Evolutionary conservation across 2,113 vertebrate species (phyloP).

Genomic region (Burhinus oedicnemus): DNA sequence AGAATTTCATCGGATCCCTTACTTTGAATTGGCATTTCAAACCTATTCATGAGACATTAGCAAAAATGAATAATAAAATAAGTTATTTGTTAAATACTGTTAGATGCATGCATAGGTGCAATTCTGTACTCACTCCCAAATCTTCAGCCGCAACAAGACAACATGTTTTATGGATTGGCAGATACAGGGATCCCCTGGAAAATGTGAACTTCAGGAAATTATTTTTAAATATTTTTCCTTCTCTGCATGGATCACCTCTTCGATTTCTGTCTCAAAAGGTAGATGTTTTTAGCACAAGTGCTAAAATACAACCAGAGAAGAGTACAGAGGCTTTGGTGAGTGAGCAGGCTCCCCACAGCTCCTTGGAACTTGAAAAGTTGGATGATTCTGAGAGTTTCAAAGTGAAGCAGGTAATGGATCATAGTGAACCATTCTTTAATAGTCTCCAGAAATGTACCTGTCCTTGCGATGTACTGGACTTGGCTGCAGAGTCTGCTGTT

Average conservation of each 20-base stretch:
- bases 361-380: background rate
- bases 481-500: slow-evolving; percentile 14
- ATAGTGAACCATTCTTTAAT: background rate
- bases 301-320: background rate
- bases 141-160: background rate
- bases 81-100: slow-evolving; percentile 52
- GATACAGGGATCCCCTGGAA: background rate
- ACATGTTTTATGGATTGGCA: background rate
- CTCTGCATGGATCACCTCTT: background rate
- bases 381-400: background rate
- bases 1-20: background rate
- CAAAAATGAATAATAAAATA: slow-evolving; percentile 72
- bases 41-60: background rate
- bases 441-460: slow-evolving; percentile 74
- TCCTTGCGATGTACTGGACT: slow-evolving; percentile 84
- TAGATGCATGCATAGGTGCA: background rate
- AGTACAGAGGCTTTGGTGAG: background rate
- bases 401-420: background rate
- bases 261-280: slow-evolving; percentile 39
- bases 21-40: background rate
- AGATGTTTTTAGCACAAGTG: background rate
- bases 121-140: background rate
- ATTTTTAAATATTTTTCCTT: background rate
- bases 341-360: background rate
- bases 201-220: background rate